Evolutionary conservation across 1,140 invertebrate species (phyloP).

Genomic region (Lepidurus packardi): DNA sequence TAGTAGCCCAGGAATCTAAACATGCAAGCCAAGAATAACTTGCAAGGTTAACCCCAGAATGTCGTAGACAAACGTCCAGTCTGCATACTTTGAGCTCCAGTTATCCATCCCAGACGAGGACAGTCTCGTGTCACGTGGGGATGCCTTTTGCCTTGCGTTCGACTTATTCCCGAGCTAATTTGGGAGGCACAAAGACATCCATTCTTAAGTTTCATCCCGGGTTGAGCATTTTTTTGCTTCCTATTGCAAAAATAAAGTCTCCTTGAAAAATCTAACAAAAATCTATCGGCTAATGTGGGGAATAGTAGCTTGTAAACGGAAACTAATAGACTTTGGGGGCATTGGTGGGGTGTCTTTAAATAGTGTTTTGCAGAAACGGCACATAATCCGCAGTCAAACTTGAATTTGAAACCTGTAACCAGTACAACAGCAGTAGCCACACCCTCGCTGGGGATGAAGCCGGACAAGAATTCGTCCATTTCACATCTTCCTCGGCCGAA

Average conservation of each 20-base stretch:
- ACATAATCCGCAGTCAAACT: slow-evolving; percentile 66
- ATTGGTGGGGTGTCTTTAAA: slow-evolving; percentile 34
- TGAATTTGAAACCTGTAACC: slow-evolving; percentile 56
- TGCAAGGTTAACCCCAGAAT: slow-evolving; percentile 8
- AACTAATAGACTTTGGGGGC: background rate
- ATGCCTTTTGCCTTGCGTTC: background rate
- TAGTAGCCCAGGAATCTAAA: background rate
- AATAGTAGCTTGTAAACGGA: background rate
- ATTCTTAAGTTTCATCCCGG: background rate
- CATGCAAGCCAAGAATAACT: background rate
- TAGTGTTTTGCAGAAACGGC: slow-evolving; percentile 82
- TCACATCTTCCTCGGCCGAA: slow-evolving; percentile 40
- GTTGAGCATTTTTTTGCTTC: background rate
- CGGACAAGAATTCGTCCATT: slow-evolving; percentile 24
- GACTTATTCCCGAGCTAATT: background rate
- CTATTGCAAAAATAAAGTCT: too few species aligned
- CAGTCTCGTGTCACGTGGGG: slow-evolving; percentile 6
- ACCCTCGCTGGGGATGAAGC: background rate
- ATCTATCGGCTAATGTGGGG: too few species aligned
- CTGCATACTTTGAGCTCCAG: slow-evolving; percentile 2
- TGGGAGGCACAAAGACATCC: background rate
- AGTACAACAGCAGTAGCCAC: background rate
- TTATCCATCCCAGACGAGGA: slow-evolving; percentile 14
- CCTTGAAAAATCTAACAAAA: too few species aligned
- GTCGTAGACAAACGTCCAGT: slow-evolving; percentile 2